Percentiles rank a stretch among this genome's conserved stretches.
Conservation (phyloP, 2,797 vertebrate species). For the Crenuchus spilurus region DNA sequence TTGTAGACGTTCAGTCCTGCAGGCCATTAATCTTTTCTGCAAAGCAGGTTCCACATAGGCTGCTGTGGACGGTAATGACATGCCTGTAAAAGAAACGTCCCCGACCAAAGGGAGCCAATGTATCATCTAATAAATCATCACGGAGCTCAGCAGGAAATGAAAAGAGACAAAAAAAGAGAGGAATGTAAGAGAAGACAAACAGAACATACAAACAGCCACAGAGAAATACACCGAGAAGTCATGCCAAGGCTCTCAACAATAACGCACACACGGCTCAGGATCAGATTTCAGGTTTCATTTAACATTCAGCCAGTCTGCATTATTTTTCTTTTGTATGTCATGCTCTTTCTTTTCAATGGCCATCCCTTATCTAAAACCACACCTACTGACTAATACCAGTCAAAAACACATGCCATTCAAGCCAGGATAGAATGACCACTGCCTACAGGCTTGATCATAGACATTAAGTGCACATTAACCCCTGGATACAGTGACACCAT, state of each 20-base stretch:
- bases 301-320: not conserved
- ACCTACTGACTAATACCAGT: not conserved
- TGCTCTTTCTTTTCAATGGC: not conserved
- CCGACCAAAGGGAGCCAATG: not conserved
- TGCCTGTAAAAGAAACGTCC: not conserved
- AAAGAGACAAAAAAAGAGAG: not conserved
- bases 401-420: not conserved
- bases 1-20: not conserved
- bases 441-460: not conserved
- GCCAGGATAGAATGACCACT: too few relatives aligned
- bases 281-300: not conserved
- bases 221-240: not conserved
- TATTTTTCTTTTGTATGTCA: not conserved
- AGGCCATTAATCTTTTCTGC: not conserved
- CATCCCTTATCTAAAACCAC: not conserved
- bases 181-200: not conserved
- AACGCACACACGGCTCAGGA: not conserved
- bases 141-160: not conserved
- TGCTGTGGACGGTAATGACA: not conserved
- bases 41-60: not conserved
- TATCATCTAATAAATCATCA: slow-evolving; percentile 1
- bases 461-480: too few relatives aligned
- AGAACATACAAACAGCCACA: not conserved
- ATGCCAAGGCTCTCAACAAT: not conserved
- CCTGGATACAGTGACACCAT: not conserved